Percentiles rank a stretch among this genome's conserved stretches.
phyloP scores from a whole-genome alignment of 2,113 vertebrate genomes.

The Oncorhynchus tshawytscha region DNA sequence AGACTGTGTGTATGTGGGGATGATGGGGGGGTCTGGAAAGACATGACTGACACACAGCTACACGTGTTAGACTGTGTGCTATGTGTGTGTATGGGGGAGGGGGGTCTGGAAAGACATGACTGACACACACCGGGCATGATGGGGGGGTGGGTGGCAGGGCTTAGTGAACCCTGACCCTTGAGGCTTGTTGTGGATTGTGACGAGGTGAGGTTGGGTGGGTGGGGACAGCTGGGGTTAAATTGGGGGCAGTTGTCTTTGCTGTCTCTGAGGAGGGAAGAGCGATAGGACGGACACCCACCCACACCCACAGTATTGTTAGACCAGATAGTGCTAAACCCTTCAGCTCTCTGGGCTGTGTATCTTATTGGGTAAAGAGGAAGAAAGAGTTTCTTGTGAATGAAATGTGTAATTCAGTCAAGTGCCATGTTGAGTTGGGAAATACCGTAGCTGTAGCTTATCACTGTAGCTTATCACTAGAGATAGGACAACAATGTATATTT shows the following conservation, averaged over 20 bases:
- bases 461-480: constrained; percentile 65
- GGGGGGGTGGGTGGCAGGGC: background rate
- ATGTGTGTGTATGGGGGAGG: too few relatives aligned
- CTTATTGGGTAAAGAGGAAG: constrained; percentile 68
- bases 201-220: constrained; percentile 70
- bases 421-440: constrained; percentile 48
- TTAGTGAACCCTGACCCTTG: constrained; percentile 32
- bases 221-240: constrained; percentile 57
- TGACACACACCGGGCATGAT: constrained; percentile 22
- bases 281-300: constrained; percentile 20
- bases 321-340: constrained; percentile 65
- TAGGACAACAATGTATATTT: constrained; percentile 7
- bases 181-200: constrained; percentile 41
- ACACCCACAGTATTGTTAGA: constrained; percentile 52
- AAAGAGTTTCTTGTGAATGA: constrained; percentile 48
- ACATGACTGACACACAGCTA: too few relatives aligned
- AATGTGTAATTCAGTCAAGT: constrained; percentile 62
- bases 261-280: constrained; percentile 41
- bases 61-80: too few relatives aligned
- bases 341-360: constrained; percentile 68
- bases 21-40: too few relatives aligned
- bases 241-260: constrained; percentile 58
- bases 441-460: constrained; percentile 71
- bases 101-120: constrained; percentile 8
- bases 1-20: too few relatives aligned